Base-by-base conservation (phyloP, 2,888 invertebrate genomes). In the Meteorus cinctellus region DNA sequence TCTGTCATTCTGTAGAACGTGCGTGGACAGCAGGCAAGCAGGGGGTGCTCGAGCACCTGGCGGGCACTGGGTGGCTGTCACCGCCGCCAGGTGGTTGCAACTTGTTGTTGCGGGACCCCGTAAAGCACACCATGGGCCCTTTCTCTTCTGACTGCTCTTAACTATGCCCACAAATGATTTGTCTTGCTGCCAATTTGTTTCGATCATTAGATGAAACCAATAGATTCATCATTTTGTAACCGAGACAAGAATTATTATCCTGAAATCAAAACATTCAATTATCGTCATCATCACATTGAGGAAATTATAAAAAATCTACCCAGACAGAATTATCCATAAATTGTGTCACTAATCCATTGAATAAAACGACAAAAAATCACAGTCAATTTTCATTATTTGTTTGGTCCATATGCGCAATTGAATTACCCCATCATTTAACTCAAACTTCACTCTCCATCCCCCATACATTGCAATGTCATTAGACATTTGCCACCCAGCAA, bases 51-150 rank as follows among this genome's bases (percentile, higher is more conserved):
- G 80, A 84, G 84, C 87, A 87, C 86, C 87, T 87, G 87, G 87
- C 86, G 82, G 79, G 79, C 84, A 82, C 83, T 84, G 83, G 82
- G 85, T 84, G 86, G 84, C 82, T 34, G 34, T 34, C 80, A 81
- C 81, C 80, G 80, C 80, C 82, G 84, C 86, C 86, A 87, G 86
- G 86, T 87, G 86, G 86, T 85, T 87, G 83, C 87, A 86, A 87
- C 87, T 87, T 87, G 87, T 86, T 86, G 84, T 87, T 83, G 84
- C 83, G 81, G 79, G 78, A 81, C 82, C 80, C 81, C 81, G 78
- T 81, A 74, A 74, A 71, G 75, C 79, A 80, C 82, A 68, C 77
- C 79, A 77, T 78, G 81, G 81, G 78, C 77, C 78, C 77, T 75
- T 77, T 2, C 12, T 75, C 76, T 62, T 68, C 73, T 72, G 65